These are phyloP conservation scores for Aurelia coerulea DNA, from an alignment of 30 jellyfish, hydroid and myxozoan species.

Conservation along the genomic window DNA sequence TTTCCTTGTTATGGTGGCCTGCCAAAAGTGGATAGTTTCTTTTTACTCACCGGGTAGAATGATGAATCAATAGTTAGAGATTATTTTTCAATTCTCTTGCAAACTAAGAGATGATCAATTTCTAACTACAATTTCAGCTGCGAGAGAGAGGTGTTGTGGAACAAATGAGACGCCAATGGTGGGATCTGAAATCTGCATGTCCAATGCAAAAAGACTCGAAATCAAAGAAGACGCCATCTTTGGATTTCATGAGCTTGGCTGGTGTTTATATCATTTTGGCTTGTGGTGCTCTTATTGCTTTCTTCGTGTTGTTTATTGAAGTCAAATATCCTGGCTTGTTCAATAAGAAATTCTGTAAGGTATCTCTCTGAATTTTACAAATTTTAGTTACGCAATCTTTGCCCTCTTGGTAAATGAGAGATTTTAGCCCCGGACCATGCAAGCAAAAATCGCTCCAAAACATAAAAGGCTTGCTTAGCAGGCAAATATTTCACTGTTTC, in stretches of 20 bases:
- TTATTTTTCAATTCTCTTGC: too few relatives aligned
- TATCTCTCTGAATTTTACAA: too few relatives aligned
- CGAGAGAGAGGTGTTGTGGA: conserved; percentile 88
- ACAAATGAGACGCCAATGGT: conserved; percentile 79
- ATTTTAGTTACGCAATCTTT: too few relatives aligned
- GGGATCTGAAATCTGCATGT: conserved; percentile 84
- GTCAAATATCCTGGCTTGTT: conserved; percentile 50
- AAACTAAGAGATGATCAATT: neutral
- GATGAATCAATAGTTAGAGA: too few relatives aligned
- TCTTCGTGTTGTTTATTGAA: conserved; percentile 60
- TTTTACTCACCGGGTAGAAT: too few relatives aligned
- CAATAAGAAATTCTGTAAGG: neutral
- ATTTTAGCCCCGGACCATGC: too few relatives aligned
- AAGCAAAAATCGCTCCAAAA: too few relatives aligned
- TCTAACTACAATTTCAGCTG: conserved; percentile 17
- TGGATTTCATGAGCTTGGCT: conserved; percentile 79
- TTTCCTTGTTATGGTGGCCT: too few relatives aligned
- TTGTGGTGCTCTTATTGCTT: conserved; percentile 70
- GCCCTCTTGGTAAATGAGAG: too few relatives aligned
- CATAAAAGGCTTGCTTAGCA: too few relatives aligned
- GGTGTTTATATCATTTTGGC: conserved; percentile 85
- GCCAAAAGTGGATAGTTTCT: too few relatives aligned
- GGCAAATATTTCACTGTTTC: too few relatives aligned
- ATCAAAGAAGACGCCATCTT: conserved; percentile 58
- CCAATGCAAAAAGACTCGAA: conserved; percentile 16